A percentile compares a stretch with the other conserved stretches of the same genome.
phyloP scores from a whole-genome alignment of 2,113 vertebrate genomes.

The Anthoscopus minutus region DNA sequence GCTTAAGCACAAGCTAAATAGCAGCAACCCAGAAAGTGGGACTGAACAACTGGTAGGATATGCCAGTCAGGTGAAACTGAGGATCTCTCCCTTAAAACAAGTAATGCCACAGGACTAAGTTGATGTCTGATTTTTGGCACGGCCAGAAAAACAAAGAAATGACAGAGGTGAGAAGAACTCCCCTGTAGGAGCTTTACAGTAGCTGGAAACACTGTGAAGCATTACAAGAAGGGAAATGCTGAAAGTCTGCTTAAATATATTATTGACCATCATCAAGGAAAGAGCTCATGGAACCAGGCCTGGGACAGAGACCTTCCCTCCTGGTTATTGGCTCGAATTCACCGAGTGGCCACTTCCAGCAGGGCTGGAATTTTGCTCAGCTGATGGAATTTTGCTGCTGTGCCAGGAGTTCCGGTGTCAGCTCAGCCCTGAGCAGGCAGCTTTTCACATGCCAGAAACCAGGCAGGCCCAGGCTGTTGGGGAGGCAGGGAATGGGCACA shows the following conservation, averaged over 20 bases:
- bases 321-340: rapidly evolving
- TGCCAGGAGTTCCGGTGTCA: too few species aligned
- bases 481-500: background rate
- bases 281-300: background rate
- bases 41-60: background rate
- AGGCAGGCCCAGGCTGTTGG: background rate
- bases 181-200: background rate
- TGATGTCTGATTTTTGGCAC: background rate
- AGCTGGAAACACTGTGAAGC: background rate
- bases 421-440: background rate
- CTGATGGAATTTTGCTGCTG: too few species aligned
- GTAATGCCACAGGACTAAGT: background rate
- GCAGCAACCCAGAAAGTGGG: background rate
- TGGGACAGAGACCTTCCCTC: background rate
- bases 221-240: background rate
- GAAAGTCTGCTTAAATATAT: background rate
- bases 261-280: background rate
- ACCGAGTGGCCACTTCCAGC: background rate
- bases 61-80: background rate
- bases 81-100: background rate
- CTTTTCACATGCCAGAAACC: background rate
- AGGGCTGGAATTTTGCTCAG: too few species aligned
- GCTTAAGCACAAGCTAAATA: background rate
- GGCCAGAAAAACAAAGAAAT: background rate
- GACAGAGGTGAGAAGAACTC: background rate